phyloP scores from a whole-genome alignment of 2,888 invertebrate genomes.

The Zhengitettix transpicula region DNA sequence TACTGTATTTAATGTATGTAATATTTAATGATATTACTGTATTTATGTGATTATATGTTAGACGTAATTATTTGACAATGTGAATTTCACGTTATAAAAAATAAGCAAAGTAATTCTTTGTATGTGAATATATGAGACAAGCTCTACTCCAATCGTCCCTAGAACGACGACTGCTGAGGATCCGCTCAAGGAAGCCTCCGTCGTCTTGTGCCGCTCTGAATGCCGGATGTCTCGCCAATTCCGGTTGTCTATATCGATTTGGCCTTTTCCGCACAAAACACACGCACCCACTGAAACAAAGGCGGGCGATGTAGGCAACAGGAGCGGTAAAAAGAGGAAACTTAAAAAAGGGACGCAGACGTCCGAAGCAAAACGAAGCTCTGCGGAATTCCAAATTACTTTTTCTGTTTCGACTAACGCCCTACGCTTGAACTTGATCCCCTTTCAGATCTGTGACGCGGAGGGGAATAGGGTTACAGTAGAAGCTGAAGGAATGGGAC shows the following conservation, averaged over 20 bases:
- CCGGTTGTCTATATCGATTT: slow-evolving; percentile 10
- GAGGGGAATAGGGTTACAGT: background rate
- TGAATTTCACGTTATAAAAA: too few species aligned
- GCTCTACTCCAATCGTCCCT: too few species aligned
- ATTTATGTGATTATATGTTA: too few species aligned
- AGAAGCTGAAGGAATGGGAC: background rate
- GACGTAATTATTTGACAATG: too few species aligned
- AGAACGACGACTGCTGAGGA: too few species aligned
- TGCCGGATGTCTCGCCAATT: background rate
- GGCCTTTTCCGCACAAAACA: slow-evolving; percentile 2
- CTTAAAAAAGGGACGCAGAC: slow-evolving; percentile 8
- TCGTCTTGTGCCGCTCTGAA: background rate
- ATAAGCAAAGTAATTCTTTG: too few species aligned
- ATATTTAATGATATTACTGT: too few species aligned
- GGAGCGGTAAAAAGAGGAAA: background rate
- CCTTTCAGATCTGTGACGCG: background rate
- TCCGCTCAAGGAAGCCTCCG: background rate
- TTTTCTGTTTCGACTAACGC: slow-evolving; percentile 11
- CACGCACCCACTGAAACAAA: slow-evolving; percentile 5
- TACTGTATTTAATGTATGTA: too few species aligned
- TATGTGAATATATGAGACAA: too few species aligned
- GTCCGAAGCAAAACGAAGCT: slow-evolving; percentile 11
- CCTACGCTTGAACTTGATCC: background rate
- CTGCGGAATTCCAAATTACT: slow-evolving; percentile 13
- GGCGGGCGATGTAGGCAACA: background rate